These are phyloP conservation scores for Ceyx erithaca DNA, from an alignment of 2,797 vertebrate genomes.

Conservation along the genomic window DNA sequence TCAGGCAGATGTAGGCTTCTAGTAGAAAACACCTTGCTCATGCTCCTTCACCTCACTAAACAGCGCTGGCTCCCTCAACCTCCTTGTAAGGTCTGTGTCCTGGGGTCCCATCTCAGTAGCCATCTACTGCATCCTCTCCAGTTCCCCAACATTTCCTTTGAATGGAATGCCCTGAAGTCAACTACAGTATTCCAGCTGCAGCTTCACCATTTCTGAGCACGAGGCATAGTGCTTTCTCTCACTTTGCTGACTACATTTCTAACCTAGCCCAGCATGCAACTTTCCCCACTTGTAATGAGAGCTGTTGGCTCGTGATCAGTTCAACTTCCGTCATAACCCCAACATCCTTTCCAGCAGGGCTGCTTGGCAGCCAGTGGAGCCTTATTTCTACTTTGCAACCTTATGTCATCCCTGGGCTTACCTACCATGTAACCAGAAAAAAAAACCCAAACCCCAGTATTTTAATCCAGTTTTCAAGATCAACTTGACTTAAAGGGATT, in stretches of 20 bases:
- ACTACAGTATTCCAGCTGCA: neutral
- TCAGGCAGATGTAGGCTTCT: neutral
- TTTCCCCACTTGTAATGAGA: neutral
- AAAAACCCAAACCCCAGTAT: neutral
- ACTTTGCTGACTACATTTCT: neutral
- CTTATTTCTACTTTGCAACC: neutral
- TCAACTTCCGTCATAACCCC: neutral
- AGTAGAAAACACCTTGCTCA: neutral
- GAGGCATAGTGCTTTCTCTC: neutral
- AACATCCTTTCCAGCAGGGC: neutral
- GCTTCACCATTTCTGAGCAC: neutral
- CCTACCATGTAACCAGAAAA: neutral
- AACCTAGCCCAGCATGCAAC: neutral
- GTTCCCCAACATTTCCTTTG: neutral
- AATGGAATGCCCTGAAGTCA: neutral
- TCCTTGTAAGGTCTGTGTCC: accelerated
- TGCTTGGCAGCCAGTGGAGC: neutral
- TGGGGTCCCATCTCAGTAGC: no score
- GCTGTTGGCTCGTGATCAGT: neutral
- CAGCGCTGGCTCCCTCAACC: neutral
- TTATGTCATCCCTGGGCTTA: accelerated
- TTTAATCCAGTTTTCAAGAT: neutral
- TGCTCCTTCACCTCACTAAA: neutral
- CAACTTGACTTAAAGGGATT: neutral
- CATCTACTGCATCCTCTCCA: neutral